Conservation (phyloP, 2,113 vertebrate genomes). For the Poeciliopsis retropinna region DNA sequence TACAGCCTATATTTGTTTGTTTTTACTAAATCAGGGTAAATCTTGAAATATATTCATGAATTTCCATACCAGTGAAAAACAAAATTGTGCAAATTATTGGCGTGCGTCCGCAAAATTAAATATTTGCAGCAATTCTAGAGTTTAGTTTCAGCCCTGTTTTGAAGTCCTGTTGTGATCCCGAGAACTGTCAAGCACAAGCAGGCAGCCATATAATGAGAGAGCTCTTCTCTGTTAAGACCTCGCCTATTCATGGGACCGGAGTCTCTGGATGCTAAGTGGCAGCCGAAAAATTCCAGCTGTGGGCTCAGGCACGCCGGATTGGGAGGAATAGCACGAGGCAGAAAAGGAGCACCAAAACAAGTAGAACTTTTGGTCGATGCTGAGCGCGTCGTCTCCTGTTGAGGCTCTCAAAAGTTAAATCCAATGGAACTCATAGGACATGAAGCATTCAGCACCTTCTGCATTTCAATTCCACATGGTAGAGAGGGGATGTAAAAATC, state of each 20-base stretch:
- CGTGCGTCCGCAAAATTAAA: background rate
- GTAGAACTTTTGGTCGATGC: constrained; percentile 14
- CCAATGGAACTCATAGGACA: background rate
- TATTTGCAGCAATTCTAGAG: background rate
- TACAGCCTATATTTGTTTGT: background rate
- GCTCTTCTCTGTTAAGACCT: constrained; percentile 69
- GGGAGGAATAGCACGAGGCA: constrained; percentile 49
- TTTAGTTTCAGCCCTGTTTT: constrained; percentile 17
- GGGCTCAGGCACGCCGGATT: constrained; percentile 69
- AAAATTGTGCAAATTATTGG: background rate
- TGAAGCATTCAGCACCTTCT: background rate
- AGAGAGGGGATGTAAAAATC: no score
- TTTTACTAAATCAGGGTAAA: background rate
- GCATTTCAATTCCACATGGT: background rate
- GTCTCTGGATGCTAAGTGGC: constrained; percentile 72
- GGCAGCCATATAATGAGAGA: constrained; percentile 54
- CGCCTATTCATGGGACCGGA: constrained; percentile 68
- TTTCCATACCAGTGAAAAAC: background rate
- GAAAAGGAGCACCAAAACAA: constrained; percentile 33
- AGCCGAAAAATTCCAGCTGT: constrained; percentile 78
- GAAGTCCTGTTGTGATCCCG: constrained; percentile 47
- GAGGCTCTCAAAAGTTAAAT: constrained; percentile 18
- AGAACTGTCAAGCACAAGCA: constrained; percentile 51
- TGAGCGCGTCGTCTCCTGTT: background rate
- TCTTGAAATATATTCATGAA: constrained; percentile 1